A percentile compares a stretch with the other conserved stretches of the same genome.
phyloP scores from a whole-genome alignment of 2,888 invertebrate species.

The Chesias legatella region DNA sequence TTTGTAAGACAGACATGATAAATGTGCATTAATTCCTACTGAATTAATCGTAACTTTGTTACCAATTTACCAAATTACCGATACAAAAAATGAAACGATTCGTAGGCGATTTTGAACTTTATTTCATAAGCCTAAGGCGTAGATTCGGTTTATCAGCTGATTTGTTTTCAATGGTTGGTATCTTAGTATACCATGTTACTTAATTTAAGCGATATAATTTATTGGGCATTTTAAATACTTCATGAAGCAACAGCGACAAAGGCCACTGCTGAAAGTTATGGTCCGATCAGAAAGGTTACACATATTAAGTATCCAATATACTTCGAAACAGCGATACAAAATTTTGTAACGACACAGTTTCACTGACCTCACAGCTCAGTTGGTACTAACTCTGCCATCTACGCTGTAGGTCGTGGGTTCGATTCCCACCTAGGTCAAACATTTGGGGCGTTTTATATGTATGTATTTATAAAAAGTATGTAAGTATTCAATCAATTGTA shows the following conservation, averaged over 20 bases:
- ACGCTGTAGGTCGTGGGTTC: no score
- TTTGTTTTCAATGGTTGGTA: constrained; percentile 3
- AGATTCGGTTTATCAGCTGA: not conserved
- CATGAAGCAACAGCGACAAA: constrained; percentile 12
- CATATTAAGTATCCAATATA: no score
- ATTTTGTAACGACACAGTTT: no score
- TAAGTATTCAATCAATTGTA: no score
- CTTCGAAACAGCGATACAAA: no score
- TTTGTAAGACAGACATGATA: constrained; percentile 37
- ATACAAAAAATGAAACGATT: not conserved
- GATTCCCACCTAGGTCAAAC: no score
- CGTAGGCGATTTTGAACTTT: constrained; percentile 3
- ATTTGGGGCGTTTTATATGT: no score
- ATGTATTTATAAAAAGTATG: no score
- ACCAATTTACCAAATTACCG: constrained; percentile 18
- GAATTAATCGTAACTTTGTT: constrained; percentile 45
- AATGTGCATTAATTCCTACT: constrained; percentile 34
- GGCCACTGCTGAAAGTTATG: constrained; percentile 4
- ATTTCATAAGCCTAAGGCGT: not conserved
- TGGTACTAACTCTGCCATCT: no score
- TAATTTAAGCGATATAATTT: constrained; percentile 23
- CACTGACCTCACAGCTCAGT: no score
- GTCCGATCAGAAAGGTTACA: not conserved
- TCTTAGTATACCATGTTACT: constrained; percentile 15
- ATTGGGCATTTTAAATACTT: constrained; percentile 23